Evolutionary conservation across 2,797 vertebrate species (phyloP).

Genomic region (Mus caroli): DNA sequence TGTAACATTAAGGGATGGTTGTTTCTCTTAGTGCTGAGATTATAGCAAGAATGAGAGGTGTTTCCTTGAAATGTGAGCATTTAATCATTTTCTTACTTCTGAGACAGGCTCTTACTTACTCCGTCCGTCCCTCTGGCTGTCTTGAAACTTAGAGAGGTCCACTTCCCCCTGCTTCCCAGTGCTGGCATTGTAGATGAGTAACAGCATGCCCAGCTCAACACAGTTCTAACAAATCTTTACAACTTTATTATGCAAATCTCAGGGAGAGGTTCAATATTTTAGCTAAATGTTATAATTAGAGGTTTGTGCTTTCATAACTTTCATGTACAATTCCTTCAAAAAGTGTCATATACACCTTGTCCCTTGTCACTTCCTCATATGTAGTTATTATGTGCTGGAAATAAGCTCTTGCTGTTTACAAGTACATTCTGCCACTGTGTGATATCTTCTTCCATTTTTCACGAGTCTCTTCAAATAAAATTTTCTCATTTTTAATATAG

Average conservation of each 20-base stretch:
- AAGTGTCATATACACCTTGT: conserved; percentile 38
- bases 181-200: background rate
- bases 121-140: background rate
- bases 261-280: conserved; percentile 36
- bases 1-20: conserved; percentile 57
- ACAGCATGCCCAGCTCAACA: background rate
- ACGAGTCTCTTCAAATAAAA: conserved; percentile 18
- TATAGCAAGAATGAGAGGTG: conserved; percentile 30
- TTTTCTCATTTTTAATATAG: conserved; percentile 26
- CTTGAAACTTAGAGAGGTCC: background rate
- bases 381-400: conserved; percentile 62
- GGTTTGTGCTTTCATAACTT: conserved; percentile 44
- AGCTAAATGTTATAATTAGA: conserved; percentile 44
- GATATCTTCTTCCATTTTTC: conserved; percentile 47
- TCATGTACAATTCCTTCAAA: conserved; percentile 54
- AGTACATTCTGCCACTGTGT: conserved; percentile 12
- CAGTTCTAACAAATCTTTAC: conserved; percentile 31
- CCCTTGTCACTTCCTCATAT: conserved; percentile 65
- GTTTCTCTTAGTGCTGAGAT: conserved; percentile 26
- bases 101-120: background rate
- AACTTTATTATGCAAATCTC: conserved; percentile 35
- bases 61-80: conserved; percentile 44
- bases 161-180: background rate
- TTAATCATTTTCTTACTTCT: background rate
- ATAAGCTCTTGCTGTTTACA: conserved; percentile 49